Conservation (phyloP, 2,888 invertebrate genomes). For the Malachius bipustulatus region DNA sequence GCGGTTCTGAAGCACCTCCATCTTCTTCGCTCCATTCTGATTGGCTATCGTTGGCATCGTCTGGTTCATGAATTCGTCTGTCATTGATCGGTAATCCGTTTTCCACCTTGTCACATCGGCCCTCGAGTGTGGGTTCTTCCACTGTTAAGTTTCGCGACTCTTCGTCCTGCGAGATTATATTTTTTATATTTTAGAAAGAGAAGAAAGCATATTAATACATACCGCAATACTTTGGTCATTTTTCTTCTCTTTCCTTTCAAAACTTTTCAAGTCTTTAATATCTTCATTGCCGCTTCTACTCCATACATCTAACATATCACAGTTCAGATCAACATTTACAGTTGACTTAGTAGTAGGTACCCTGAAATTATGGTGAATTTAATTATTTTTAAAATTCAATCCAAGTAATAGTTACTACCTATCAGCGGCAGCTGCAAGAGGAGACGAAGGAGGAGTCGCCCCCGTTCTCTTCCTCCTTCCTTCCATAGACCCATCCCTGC, state of each 20-base stretch:
- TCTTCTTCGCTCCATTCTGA: constrained; percentile 72
- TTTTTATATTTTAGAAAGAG: not conserved
- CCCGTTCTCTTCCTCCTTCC: no score
- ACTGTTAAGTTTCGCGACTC: constrained; percentile 39
- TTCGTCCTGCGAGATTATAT: constrained; percentile 32
- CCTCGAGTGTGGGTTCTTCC: no score
- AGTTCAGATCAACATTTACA: constrained; percentile 31
- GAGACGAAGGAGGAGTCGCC: no score
- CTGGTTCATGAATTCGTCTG: no score
- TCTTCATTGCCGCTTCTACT: constrained; percentile 21
- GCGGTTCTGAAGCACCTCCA: constrained; percentile 49
- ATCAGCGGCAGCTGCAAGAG: no score
- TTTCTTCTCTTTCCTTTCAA: constrained; percentile 42
- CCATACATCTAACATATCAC: constrained; percentile 34
- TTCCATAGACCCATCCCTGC: constrained; percentile 39
- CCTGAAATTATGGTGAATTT: constrained; percentile 19
- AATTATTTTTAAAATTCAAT: not conserved
- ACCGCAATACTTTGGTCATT: constrained; percentile 39
- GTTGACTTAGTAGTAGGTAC: constrained; percentile 22
- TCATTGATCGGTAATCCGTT: no score
- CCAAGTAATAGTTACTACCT: not conserved
- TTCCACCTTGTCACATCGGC: no score
- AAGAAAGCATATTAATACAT: constrained; percentile 3
- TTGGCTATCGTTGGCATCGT: no score
- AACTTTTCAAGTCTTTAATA: constrained; percentile 40